Conservation (phyloP, 2,888 invertebrate genomes). For the Sinodicranocentrus sp. region DNA sequence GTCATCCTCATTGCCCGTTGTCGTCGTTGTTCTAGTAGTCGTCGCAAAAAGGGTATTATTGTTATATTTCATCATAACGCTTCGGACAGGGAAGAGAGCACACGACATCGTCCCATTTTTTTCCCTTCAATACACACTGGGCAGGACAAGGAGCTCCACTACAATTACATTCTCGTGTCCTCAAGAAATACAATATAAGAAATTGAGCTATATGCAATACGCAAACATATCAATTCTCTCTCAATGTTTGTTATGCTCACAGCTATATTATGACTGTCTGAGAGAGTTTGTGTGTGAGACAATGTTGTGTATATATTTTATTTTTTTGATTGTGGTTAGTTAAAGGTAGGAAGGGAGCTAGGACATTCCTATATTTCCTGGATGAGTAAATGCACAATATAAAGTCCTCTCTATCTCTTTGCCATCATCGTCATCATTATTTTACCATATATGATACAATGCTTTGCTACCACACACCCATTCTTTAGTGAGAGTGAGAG, state of each 20-base stretch:
- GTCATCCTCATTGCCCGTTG: not conserved
- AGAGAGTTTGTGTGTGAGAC: conserved; percentile 1
- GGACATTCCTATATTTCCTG: conserved; percentile 47
- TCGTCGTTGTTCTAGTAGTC: not conserved
- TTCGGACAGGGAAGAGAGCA: conserved; percentile 60
- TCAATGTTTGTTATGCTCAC: too few species aligned
- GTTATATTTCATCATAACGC: conserved; percentile 10
- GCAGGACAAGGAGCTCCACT: too few species aligned
- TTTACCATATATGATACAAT: not conserved
- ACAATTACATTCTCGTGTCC: too few species aligned
- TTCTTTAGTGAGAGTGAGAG: not conserved
- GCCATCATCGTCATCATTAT: conserved; percentile 17
- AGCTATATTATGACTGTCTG: too few species aligned
- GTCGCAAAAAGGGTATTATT: conserved; percentile 29
- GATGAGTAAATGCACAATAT: conserved; percentile 35
- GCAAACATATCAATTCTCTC: too few species aligned
- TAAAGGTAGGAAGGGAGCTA: conserved; percentile 1
- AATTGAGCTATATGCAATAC: too few species aligned
- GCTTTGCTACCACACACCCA: conserved; percentile 7
- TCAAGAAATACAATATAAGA: too few species aligned
- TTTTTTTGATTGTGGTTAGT: conserved; percentile 1
- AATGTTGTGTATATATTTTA: not conserved
- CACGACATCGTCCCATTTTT: conserved; percentile 58
- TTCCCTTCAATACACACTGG: not conserved
- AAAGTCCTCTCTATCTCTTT: conserved; percentile 1